These are phyloP conservation scores for Polydrusus cervinus DNA, from an alignment of 2,888 invertebrate genomes.

Conservation along the genomic window DNA sequence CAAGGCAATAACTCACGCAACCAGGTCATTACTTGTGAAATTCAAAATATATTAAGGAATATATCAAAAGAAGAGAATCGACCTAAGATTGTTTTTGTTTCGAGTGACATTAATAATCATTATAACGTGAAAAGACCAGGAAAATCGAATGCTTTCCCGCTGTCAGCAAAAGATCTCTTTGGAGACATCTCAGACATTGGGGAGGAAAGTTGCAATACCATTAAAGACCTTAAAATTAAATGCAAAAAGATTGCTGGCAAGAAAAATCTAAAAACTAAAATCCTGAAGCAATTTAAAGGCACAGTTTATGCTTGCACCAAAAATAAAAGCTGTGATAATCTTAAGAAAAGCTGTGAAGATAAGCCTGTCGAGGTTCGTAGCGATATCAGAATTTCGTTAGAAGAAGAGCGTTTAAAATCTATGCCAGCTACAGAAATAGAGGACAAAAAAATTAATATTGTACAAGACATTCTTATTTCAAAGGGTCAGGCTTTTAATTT, in stretches of 20 bases:
- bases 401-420: background rate
- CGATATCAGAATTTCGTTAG: background rate
- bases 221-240: background rate
- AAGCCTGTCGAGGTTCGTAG: slow-evolving; percentile 5
- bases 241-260: background rate
- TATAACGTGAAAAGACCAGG: no score
- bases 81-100: background rate
- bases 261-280: slow-evolving; percentile 3
- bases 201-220: background rate
- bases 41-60: slow-evolving; percentile 6
- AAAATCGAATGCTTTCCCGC: background rate
- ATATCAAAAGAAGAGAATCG: background rate
- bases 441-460: slow-evolving; percentile 52
- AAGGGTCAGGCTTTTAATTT: slow-evolving; percentile 24
- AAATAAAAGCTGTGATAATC: slow-evolving; percentile 9
- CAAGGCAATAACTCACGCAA: background rate
- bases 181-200: slow-evolving; percentile 21
- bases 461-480: slow-evolving; percentile 55
- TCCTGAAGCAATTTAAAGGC: slow-evolving; percentile 15
- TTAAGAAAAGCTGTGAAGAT: background rate
- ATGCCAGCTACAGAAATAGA: background rate
- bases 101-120: background rate
- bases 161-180: slow-evolving; percentile 7
- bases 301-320: slow-evolving; percentile 11
- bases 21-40: background rate